Evolutionary conservation across 2,888 invertebrate species (phyloP).

Genomic region (Pseudanteris insignis): DNA sequence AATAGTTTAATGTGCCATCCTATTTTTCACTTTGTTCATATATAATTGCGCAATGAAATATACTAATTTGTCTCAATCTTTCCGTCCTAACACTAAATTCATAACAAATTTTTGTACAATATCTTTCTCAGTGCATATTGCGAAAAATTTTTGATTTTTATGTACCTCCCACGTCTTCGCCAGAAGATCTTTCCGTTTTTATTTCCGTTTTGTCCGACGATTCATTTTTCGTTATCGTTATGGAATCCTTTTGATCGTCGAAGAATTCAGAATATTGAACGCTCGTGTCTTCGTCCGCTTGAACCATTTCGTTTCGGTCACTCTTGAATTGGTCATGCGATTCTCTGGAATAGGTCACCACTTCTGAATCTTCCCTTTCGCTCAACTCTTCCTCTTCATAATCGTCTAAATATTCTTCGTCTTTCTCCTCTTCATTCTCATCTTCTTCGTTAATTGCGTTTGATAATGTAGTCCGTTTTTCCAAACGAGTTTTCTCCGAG

Average conservation of each 20-base stretch:
- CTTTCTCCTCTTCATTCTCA: constrained; percentile 12
- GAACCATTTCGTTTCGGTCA: constrained; percentile 12
- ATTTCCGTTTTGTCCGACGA: constrained; percentile 1
- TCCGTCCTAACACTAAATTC: too few species aligned
- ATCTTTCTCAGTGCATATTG: too few species aligned
- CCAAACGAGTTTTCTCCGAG: constrained; percentile 1
- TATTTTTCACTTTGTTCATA: too few species aligned
- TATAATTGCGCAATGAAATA: too few species aligned
- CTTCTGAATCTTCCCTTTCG: constrained; percentile 27
- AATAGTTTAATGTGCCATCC: too few species aligned
- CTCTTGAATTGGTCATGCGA: constrained; percentile 18
- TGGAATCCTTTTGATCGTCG: constrained; percentile 19
- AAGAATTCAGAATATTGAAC: constrained; percentile 18
- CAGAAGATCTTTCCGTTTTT: not conserved
- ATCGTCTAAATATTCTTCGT: constrained; percentile 26
- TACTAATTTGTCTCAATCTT: too few species aligned
- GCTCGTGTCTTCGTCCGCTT: constrained; percentile 19
- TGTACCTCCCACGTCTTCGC: constrained; percentile 20
- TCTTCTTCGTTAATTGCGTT: constrained; percentile 18
- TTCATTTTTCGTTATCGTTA: constrained; percentile 9
- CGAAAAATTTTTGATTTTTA: not conserved
- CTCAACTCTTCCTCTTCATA: constrained; percentile 24
- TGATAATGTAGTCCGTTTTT: constrained; percentile 5
- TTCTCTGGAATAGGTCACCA: constrained; percentile 22
- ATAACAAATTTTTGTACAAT: too few species aligned